phyloP scores from a whole-genome alignment of 2,888 invertebrate species.

The Scaptomyza cyrtandrae region DNA sequence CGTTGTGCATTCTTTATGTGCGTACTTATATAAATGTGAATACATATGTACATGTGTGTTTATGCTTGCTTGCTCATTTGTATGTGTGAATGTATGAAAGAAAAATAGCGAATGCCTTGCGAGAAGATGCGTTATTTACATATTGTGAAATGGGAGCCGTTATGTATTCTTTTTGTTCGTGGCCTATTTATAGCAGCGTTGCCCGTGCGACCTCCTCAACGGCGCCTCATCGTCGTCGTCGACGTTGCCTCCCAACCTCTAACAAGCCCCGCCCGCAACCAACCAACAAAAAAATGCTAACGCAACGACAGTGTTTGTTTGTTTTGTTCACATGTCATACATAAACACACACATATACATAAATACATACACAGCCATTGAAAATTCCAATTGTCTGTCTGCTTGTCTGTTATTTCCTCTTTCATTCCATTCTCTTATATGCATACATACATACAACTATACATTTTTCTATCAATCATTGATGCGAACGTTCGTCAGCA shows the following conservation, averaged over 20 bases:
- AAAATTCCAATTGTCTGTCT: conserved; percentile 47
- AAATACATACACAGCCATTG: conserved; percentile 12
- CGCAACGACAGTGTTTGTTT: conserved; percentile 52
- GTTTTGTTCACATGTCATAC: conserved; percentile 20
- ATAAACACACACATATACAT: conserved; percentile 3
- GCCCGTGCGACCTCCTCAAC: conserved; percentile 55
- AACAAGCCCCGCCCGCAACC: conserved; percentile 30
- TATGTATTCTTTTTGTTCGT: conserved; percentile 57
- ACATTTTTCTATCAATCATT: conserved; percentile 41
- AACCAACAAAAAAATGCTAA: conserved; percentile 44
- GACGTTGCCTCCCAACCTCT: conserved; percentile 7
- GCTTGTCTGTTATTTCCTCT: conserved; percentile 60
- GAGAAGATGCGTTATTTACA: conserved; percentile 47
- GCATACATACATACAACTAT: conserved; percentile 4
- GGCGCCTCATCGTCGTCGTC: conserved; percentile 41
- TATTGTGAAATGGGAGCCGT: conserved; percentile 51
- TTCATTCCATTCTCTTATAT: conserved; percentile 43
- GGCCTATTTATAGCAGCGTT: conserved; percentile 72
- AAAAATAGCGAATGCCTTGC: conserved; percentile 23
- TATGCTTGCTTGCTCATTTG: background rate
- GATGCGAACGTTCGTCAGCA: conserved; percentile 32
- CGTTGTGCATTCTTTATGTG: conserved; percentile 22
- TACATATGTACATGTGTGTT: background rate
- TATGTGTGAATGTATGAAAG: background rate
- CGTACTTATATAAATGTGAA: background rate